Percentiles rank a stretch among this genome's conserved stretches.
Conservation (phyloP, 2,113 vertebrate genomes). For the Amphiprion ocellaris region DNA sequence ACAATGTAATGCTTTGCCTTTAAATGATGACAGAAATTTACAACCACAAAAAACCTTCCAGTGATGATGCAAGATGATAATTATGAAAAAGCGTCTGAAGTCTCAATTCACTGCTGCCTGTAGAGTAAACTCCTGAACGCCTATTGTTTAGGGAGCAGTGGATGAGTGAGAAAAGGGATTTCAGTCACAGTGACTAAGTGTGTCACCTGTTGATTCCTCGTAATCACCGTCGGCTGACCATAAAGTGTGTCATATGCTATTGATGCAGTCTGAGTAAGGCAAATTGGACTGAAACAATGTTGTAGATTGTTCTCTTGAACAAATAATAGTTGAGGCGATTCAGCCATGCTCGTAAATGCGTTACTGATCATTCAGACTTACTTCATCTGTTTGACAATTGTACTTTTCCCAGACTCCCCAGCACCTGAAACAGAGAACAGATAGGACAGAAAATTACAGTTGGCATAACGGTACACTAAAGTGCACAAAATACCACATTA, state of each 20-base stretch:
- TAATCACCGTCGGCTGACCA: neutral
- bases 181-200: neutral
- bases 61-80: too few relatives aligned
- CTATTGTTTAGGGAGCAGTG: too few relatives aligned
- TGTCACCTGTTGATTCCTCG: neutral
- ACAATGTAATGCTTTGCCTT: too few relatives aligned
- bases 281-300: neutral
- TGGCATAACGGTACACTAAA: too few relatives aligned
- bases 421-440: conserved; percentile 87
- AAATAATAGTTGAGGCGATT: neutral
- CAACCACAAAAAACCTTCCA: too few relatives aligned
- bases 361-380: conserved; percentile 81
- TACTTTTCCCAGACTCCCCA: conserved; percentile 98
- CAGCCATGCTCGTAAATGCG: neutral
- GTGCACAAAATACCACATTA: too few relatives aligned
- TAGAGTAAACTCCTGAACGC: too few relatives aligned
- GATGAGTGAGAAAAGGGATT: too few relatives aligned
- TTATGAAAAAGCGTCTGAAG: too few relatives aligned
- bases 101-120: too few relatives aligned
- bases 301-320: neutral
- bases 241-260: neutral
- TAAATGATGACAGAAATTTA: too few relatives aligned
- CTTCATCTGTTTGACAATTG: conserved; percentile 99
- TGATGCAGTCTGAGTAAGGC: neutral
- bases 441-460: neutral